Conservation (phyloP, 2,797 vertebrate genomes). For the Ara ararauna region DNA sequence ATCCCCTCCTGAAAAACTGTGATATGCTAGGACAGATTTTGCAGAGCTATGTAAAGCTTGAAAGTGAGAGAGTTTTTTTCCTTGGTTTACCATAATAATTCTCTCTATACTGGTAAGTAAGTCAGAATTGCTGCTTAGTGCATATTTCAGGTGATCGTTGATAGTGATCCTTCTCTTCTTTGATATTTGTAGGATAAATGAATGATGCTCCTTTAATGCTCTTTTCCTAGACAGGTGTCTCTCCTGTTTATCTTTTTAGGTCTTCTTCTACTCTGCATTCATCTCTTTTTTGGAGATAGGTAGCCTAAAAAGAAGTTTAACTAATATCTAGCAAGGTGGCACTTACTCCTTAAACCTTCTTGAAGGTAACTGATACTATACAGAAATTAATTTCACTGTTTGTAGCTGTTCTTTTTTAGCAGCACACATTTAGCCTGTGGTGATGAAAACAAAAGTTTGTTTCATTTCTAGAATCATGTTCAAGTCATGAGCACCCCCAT, state of each 20-base stretch:
- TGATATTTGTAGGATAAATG: neutral
- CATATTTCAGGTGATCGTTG: neutral
- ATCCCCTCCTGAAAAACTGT: neutral
- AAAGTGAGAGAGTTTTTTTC: neutral
- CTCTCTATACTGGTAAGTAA: neutral
- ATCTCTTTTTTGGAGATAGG: neutral
- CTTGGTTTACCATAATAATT: neutral
- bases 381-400: neutral
- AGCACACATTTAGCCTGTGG: neutral
- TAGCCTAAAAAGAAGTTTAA: neutral
- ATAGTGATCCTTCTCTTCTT: neutral
- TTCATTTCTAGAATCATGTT: neutral
- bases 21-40: neutral
- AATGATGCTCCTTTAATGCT: neutral
- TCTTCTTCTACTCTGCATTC: neutral
- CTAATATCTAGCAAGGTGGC: neutral
- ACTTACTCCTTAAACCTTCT: neutral
- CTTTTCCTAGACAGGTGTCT: neutral
- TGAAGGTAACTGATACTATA: neutral
- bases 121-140: neutral
- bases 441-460: neutral
- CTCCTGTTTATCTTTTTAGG: neutral
- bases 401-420: neutral
- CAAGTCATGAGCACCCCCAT: rapidly evolving
- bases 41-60: neutral